phyloP scores from a whole-genome alignment of 2,888 invertebrate genomes.

The Parthenolecanium corni region DNA sequence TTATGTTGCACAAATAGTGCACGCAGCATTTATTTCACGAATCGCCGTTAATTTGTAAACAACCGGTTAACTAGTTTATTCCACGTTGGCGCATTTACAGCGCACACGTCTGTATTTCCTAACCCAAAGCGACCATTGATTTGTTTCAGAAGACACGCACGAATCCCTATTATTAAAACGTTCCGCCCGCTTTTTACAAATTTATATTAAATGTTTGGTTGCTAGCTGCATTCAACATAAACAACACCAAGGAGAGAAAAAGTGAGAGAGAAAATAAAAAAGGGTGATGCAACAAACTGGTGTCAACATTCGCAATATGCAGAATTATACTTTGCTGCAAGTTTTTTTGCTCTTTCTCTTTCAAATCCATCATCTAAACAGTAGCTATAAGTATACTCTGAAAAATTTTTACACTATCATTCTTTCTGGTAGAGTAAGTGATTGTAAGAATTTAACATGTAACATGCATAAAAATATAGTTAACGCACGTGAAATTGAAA shows the following conservation, averaged over 20 bases:
- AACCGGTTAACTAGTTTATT: slow-evolving; percentile 3
- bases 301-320: not conserved
- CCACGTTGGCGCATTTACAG: slow-evolving; percentile 2
- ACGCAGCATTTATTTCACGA: not conserved
- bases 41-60: slow-evolving; percentile 5
- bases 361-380: no score
- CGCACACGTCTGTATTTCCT: not conserved
- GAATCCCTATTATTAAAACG: slow-evolving; percentile 3
- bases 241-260: no score
- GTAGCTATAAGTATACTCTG: no score
- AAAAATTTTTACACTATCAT: no score
- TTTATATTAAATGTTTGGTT: not conserved
- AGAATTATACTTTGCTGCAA: not conserved
- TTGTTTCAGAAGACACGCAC: slow-evolving; percentile 10
- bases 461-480: no score
- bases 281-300: not conserved
- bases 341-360: no score
- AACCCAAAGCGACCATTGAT: not conserved
- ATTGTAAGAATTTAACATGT: no score
- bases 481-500: no score
- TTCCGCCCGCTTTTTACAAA: slow-evolving; percentile 3
- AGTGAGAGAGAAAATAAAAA: not conserved
- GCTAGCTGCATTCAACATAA: not conserved
- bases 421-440: no score
- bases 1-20: no score